Evolutionary conservation across 2,797 vertebrate genomes (phyloP), one percentile per base, ranked within the genome.

Genomic region (Lophius americanus): DNA sequence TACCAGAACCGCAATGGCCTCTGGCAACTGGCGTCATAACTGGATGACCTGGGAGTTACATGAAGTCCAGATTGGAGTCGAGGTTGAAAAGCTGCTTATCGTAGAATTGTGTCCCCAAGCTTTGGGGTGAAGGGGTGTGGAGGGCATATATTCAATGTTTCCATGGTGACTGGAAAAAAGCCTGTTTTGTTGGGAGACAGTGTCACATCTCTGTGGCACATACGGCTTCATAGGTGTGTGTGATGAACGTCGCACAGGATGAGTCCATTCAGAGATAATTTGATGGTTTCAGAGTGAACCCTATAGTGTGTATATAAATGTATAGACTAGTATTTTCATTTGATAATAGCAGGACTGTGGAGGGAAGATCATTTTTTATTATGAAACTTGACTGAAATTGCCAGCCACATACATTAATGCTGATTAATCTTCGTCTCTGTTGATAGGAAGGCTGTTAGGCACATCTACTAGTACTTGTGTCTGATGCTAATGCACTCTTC

Each of bases 1-100:
- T 85, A 75, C 75, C 70, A 86, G 80, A 78, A 84, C 72, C 73
- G 73, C 57, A 43, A 35, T 62, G 70, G 85, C 85, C 79, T 86
- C 75, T 85, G 82, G 83, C 80, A 78, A 49, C 60, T 48, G 52
- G 58, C 75, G 23, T 73, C 77, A 76, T 74, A 66, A 84, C 72
- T 64, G 74, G 56, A 79, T 58, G 68, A 60, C 56, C 64, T 76
- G 62, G 66, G 63, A 80, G 75, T 39, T 52, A 57, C 48, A 49
- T 60, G 51, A 33, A 71, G 61, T 59, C 68, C 62, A 59, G 53
- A 47, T 70, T 14, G 9, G 68, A 74, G 73, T 59, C 3, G 7
- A 68, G 66, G 69, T 66, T 74, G 63, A 63, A 85, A 82, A 80
- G 76, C 73, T 73, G 63, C 71, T 84, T 81, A 85, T 82, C 71